Base-by-base conservation (phyloP, 2,888 invertebrate genomes). In the Dasypolia templi region DNA sequence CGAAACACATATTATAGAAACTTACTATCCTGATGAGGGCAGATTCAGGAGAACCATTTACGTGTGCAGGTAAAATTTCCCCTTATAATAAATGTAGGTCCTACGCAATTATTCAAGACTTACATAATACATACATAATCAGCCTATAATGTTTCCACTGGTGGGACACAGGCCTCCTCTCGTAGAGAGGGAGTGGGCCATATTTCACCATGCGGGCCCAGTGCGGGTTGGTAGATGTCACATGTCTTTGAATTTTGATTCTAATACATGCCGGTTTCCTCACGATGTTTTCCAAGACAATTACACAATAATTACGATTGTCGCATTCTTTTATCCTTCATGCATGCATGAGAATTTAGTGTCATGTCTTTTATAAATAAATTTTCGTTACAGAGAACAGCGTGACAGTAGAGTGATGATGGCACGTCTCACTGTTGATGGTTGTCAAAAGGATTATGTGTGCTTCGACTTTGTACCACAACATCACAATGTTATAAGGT, bases 391-490 rank as follows among this genome's bases (percentile, higher is more conserved):
- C 87, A 96, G 98, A 81, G 99, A 99, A 94, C 98, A 98, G 86
- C 97, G 99, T 79, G 99, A 99, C 86, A 97, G 98, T 49, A 96
- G 99, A 83, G 98, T 98, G 73, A 99, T 99, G 98, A 99, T 99
- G 99, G 99, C 99, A 0, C 97, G 99, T 77, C 97, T 99, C 14
- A 99, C 99, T 1, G 99, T 99, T 0, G 99, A 99, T 92, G 99
- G 99, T 73, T 97, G 99, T 93, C 99, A 99, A 95, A 99, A 99
- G 90, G 99, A 99, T 97, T 99, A 98, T 92, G 97, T 99, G 12
- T 99, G 99, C 91, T 99, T 99, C 88, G 99, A 99, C 92, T 99
- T 99, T 92, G 98, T 99, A 67, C 99, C 99, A 0, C 97, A 99
- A 73, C 99, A 99, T 96, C 99, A 99, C 92, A 99, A 99, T 92